These are phyloP conservation scores for Amphipyra tragopoginis DNA, from an alignment of 2,888 invertebrate genomes.

Conservation along the genomic window DNA sequence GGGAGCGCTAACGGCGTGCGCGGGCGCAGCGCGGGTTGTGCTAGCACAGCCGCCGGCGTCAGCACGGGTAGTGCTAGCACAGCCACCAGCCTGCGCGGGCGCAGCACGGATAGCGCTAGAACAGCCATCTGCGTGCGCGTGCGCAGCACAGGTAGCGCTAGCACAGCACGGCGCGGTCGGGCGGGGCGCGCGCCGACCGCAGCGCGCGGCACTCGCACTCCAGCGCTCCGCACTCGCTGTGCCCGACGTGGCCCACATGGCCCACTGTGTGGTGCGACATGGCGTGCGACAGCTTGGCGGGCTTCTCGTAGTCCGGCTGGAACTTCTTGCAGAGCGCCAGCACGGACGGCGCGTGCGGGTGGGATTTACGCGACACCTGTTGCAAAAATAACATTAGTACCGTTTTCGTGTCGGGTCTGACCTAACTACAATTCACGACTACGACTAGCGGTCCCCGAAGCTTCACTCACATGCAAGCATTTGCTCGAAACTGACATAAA, in stretches of 20 bases:
- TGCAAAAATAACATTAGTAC: background rate
- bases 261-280: constrained; percentile 54
- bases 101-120: too few species aligned
- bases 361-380: constrained; percentile 90
- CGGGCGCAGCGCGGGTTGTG: constrained; percentile 33
- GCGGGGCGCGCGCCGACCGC: constrained; percentile 64
- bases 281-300: constrained; percentile 72
- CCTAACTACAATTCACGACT: constrained; percentile 15
- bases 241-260: constrained; percentile 59
- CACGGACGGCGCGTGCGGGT: constrained; percentile 88
- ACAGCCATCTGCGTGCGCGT: background rate
- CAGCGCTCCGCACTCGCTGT: constrained; percentile 57
- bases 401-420: background rate
- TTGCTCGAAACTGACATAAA: constrained; percentile 23
- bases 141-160: constrained; percentile 37
- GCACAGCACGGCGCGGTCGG: constrained; percentile 58
- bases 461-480: constrained; percentile 47
- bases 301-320: constrained; percentile 88
- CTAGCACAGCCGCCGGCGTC: constrained; percentile 49
- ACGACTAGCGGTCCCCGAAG: constrained; percentile 40
- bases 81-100: constrained; percentile 11
- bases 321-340: constrained; percentile 89
- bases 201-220: constrained; percentile 57
- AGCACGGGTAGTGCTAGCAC: constrained; percentile 41
- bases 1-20: constrained; percentile 18